Evolutionary conservation across 30 jellyfish, hydroid and myxozoan genomes (phyloP), one percentile per base, ranked within the genome.

Genomic region (Hydractinia symbiolongicarpus): DNA sequence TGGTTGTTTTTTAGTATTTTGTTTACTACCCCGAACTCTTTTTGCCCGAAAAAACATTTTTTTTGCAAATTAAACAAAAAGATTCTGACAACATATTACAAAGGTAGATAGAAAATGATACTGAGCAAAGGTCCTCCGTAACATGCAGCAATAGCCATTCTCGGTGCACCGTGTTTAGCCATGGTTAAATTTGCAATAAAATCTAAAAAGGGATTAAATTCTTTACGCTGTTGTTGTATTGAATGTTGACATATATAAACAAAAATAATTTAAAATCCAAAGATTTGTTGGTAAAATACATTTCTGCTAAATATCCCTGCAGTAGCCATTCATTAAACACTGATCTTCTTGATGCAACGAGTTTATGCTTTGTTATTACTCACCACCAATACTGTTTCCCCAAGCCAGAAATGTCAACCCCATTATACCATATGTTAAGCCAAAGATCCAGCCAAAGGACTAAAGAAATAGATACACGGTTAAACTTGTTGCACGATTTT

Each of bases 71-170:
- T 30, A 30, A 1, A 30, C 44, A 30, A 30, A 30, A 30, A 1
- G 44, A 30, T 30, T 30, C 44, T 2, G 44, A 30, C 78, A 68
- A 11, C 53, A 68, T 10, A 58, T 11, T 11, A 58, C 15, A 58
- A 58, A 58, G 69, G 19, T 16, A 3, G 52, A 64, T 64, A 17
- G 8, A 61, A 84, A 90, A 90, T 85, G 97, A 90, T 90, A 90
- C 97, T 90, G 66, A 90, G 81, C 85, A 90, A 64, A 1, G 97
- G 97, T 50, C 97, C 97, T 57, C 97, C 97, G 78, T 79, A 90
- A 66, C 97, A 90, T 19, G 97, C 97, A 16, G 97, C 95, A 9
- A 90, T 90, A 9, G 97, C 97, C 97, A 90, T 90, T 30, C 97
- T 84, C 5, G 97, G 97, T 0, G 97, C 94, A 4, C 97, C 97